Evolutionary conservation across 1,140 invertebrate genomes (phyloP).

Genomic region (Bilobella aurantiaca): DNA sequence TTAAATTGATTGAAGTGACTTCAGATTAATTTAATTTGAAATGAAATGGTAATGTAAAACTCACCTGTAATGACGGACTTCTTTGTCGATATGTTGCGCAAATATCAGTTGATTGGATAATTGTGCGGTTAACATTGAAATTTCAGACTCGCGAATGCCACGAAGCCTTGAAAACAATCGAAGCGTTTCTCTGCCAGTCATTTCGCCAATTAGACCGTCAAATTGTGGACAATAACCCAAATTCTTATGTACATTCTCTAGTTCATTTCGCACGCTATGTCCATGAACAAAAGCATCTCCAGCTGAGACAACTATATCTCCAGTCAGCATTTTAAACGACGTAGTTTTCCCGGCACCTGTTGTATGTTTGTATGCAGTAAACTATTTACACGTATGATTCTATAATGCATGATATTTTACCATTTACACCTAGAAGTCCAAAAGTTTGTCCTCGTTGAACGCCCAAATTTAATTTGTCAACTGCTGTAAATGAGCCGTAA

Average conservation of each 20-base stretch:
- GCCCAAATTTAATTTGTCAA: slow-evolving; percentile 14
- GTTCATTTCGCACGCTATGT: slow-evolving; percentile 41
- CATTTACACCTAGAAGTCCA: slow-evolving; percentile 17
- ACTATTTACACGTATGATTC: not conserved
- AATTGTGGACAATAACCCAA: slow-evolving; percentile 54
- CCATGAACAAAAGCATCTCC: slow-evolving; percentile 49
- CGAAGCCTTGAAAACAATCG: slow-evolving; percentile 62
- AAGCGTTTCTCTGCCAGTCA: slow-evolving; percentile 68
- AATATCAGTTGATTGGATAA: slow-evolving; percentile 38
- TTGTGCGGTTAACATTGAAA: slow-evolving; percentile 38
- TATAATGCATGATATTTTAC: slow-evolving; percentile 45
- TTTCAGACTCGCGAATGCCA: slow-evolving; percentile 48
- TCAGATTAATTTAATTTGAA: too few relatives aligned
- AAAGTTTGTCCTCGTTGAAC: slow-evolving; percentile 15
- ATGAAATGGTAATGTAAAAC: not conserved
- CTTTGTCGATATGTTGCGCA: slow-evolving; percentile 41
- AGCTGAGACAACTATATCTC: slow-evolving; percentile 52
- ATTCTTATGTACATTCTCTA: slow-evolving; percentile 40
- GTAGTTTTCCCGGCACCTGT: slow-evolving; percentile 61
- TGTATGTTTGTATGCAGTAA: not conserved
- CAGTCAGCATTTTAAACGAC: slow-evolving; percentile 80
- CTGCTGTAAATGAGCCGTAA: slow-evolving; percentile 37
- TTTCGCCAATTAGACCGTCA: slow-evolving; percentile 66
- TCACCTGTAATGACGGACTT: slow-evolving; percentile 44
- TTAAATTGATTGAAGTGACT: too few relatives aligned